Conservation (phyloP, 2,888 invertebrate genomes). For the Noctua comes region DNA sequence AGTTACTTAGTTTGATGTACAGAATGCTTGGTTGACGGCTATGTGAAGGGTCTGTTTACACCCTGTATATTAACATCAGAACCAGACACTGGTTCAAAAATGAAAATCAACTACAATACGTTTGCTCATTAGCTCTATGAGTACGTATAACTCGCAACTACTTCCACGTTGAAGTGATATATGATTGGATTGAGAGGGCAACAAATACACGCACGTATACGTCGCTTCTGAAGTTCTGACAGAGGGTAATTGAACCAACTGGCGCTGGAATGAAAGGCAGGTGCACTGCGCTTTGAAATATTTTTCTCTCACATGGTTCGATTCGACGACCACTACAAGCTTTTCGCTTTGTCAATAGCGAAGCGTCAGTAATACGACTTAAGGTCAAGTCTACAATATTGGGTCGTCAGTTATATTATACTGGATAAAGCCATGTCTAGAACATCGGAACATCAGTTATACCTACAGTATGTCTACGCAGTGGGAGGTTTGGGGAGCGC, state of each 20-base stretch:
- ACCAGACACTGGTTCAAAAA: neutral
- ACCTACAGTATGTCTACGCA: neutral
- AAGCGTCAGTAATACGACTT: neutral
- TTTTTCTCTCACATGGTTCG: neutral
- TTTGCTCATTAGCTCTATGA: neutral
- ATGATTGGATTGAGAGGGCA: neutral
- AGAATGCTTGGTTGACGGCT: too few relatives aligned
- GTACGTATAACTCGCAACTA: neutral
- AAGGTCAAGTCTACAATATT: neutral
- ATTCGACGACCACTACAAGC: neutral
- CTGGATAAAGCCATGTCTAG: neutral
- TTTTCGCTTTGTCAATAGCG: slow-evolving; percentile 6
- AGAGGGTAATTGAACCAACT: neutral
- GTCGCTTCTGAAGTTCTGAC: neutral
- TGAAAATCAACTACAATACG: neutral
- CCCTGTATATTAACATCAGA: neutral
- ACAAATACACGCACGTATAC: neutral
- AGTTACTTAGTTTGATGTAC: too few relatives aligned
- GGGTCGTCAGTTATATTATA: slow-evolving; percentile 5
- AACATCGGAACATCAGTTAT: neutral
- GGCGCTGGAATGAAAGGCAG: neutral
- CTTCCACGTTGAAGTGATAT: neutral
- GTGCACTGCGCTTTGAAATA: slow-evolving; percentile 8
- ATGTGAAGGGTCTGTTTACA: too few relatives aligned
- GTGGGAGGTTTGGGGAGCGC: neutral